A percentile compares a stretch with the other conserved stretches of the same genome.
phyloP scores from a whole-genome alignment of 2,797 vertebrate species.

The Sylvilagus floridanus region DNA sequence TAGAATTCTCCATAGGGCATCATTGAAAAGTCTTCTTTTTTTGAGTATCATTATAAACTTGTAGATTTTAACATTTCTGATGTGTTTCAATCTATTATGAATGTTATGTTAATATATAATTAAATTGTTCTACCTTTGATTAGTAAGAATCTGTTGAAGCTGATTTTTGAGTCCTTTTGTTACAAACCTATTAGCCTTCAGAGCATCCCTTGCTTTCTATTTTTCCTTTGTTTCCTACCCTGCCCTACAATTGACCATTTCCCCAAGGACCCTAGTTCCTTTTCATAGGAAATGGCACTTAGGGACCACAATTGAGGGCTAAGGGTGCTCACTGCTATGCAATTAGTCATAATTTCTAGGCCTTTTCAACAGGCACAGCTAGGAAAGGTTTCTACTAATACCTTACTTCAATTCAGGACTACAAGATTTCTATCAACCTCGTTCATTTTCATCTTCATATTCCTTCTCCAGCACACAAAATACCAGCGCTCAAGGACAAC shows the following conservation, averaged over 20 bases:
- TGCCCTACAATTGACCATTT: not conserved
- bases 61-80: constrained; percentile 1
- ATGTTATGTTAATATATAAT: constrained; percentile 16
- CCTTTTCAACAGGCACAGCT: not conserved
- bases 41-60: not conserved
- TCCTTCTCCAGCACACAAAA: not conserved
- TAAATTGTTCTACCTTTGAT: constrained; percentile 18
- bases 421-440: not conserved
- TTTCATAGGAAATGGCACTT: not conserved
- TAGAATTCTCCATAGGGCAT: not conserved
- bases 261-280: not conserved
- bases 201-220: not conserved
- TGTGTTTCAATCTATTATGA: not conserved
- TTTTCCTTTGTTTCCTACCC: not conserved
- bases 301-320: not conserved
- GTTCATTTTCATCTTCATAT: constrained; percentile 3
- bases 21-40: not conserved
- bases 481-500: not conserved
- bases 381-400: not conserved
- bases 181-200: not conserved
- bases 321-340: not conserved
- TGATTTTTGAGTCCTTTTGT: not conserved
- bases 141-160: not conserved
- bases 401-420: not conserved
- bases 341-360: constrained; percentile 17